phyloP scores from a whole-genome alignment of 2,113 vertebrate genomes.

The Parus major region DNA sequence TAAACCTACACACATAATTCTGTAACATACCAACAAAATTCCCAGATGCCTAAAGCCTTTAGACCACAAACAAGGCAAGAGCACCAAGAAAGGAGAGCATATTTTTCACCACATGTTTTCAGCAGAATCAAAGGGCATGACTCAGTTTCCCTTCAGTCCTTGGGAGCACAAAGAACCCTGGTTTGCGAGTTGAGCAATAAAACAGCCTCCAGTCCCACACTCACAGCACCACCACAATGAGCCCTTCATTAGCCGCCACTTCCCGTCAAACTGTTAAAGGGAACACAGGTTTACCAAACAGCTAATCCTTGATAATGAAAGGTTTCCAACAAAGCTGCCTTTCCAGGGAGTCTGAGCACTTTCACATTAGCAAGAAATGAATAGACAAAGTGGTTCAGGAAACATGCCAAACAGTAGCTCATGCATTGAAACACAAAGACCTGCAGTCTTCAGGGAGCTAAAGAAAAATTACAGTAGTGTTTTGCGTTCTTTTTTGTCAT shows the following conservation, averaged over 20 bases:
- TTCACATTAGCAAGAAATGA: slow-evolving; percentile 46
- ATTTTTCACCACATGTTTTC: not conserved
- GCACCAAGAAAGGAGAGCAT: not conserved
- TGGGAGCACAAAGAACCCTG: not conserved
- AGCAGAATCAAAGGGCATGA: not conserved
- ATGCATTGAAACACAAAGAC: slow-evolving; percentile 51
- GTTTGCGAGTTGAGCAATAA: not conserved
- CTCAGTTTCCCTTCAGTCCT: slow-evolving; percentile 21
- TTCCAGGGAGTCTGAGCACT: slow-evolving; percentile 51
- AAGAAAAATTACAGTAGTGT: slow-evolving; percentile 17
- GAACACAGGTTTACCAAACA: slow-evolving; percentile 63
- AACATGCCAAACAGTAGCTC: slow-evolving; percentile 54
- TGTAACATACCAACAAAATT: not conserved
- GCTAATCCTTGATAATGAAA: slow-evolving; percentile 64
- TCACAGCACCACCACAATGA: slow-evolving; percentile 42
- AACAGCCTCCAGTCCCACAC: slow-evolving; percentile 9
- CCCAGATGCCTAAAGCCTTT: not conserved
- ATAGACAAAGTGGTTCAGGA: slow-evolving; percentile 52
- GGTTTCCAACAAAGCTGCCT: slow-evolving; percentile 51
- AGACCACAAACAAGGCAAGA: not conserved
- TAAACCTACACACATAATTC: not conserved
- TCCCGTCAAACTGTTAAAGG: slow-evolving; percentile 32
- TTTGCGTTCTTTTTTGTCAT: not conserved
- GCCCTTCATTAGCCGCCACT: slow-evolving; percentile 46
- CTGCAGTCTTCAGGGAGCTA: slow-evolving; percentile 1